A percentile compares a stretch with the other conserved stretches of the same genome.
phyloP scores from a whole-genome alignment of 2,113 vertebrate genomes.

The Leptobrachium ailaonicum region DNA sequence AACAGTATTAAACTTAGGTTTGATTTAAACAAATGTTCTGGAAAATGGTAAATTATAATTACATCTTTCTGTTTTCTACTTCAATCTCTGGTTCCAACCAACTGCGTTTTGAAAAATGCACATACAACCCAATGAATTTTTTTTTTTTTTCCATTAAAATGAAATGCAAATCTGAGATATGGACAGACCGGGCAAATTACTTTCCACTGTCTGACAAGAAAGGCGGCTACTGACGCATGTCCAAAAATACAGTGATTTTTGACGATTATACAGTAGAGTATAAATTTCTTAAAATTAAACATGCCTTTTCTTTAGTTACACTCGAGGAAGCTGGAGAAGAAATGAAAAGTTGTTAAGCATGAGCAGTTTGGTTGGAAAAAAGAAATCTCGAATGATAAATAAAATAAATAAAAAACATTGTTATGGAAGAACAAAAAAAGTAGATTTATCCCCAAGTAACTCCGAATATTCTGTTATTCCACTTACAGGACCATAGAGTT shows the following conservation, averaged over 20 bases:
- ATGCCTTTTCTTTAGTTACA: constrained; percentile 49
- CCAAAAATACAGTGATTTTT: constrained; percentile 50
- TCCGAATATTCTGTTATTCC: constrained; percentile 30
- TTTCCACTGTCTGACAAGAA: constrained; percentile 47
- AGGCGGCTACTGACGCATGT: constrained; percentile 46
- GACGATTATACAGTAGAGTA: constrained; percentile 48
- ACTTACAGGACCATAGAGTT: constrained; percentile 21
- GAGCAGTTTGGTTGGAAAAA: constrained; percentile 30
- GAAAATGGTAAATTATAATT: constrained; percentile 45
- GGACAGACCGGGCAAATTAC: constrained; percentile 49
- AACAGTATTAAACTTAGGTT: constrained; percentile 13
- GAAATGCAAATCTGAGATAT: constrained; percentile 48
- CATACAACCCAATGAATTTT: constrained; percentile 38
- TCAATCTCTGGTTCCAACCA: constrained; percentile 42
- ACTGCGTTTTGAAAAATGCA: constrained; percentile 27
- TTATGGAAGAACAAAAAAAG: constrained; percentile 41
- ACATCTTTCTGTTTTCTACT: constrained; percentile 35
- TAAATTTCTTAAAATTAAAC: constrained; percentile 47
- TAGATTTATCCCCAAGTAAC: constrained; percentile 42
- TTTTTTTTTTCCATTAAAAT: constrained; percentile 44
- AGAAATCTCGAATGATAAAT: constrained; percentile 46
- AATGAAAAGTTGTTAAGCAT: constrained; percentile 48
- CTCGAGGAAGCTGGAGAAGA: constrained; percentile 22
- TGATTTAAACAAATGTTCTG: constrained; percentile 23
- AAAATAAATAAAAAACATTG: constrained; percentile 23